Base-by-base conservation (phyloP, 1,140 invertebrate species). In the Nebria ingens region DNA sequence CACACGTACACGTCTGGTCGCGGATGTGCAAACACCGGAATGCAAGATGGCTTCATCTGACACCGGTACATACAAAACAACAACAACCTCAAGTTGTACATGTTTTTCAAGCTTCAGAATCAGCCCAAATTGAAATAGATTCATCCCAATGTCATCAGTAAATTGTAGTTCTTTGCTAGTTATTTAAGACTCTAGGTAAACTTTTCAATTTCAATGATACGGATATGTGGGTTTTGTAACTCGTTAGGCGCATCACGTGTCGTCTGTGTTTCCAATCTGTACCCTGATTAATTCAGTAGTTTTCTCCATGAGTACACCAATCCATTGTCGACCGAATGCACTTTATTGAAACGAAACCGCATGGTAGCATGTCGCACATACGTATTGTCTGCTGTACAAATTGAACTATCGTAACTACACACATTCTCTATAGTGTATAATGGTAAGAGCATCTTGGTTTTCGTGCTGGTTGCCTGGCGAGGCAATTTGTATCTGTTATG, bases 401-500 rank as follows among this genome's bases (percentile, higher is more conserved):
- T 34, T 34, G 25, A 9, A 34, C 25, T 34, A 34, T n/a, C n/a
- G n/a, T 34, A 34, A n/a, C n/a, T 34, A 9, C 6, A 34, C n/a
- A n/a, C 25, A n/a, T n/a, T n/a, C n/a, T n/a, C n/a, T n/a, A n/a
- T n/a, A n/a, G n/a, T n/a, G n/a, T n/a, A n/a, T n/a, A n/a, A n/a
- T n/a, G n/a, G n/a, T n/a, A n/a, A n/a, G n/a, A n/a, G n/a, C n/a
- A n/a, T n/a, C n/a, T n/a, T n/a, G n/a, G n/a, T n/a, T n/a, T n/a
- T n/a, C n/a, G n/a, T n/a, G n/a, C n/a, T 45, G 15, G 40, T 12
- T 45, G 9, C 40, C 17, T 45, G 9, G 3, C 40, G 40, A 45
- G 17, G 40, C 40, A 45, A 45, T 45, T 45, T 45, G 9, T 45
- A 45, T 45, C 40, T 17, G 40, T 45, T 45, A 45, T 45, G 15